Conservation (phyloP, 2,888 invertebrate species). For the Drosophila algonquin region DNA sequence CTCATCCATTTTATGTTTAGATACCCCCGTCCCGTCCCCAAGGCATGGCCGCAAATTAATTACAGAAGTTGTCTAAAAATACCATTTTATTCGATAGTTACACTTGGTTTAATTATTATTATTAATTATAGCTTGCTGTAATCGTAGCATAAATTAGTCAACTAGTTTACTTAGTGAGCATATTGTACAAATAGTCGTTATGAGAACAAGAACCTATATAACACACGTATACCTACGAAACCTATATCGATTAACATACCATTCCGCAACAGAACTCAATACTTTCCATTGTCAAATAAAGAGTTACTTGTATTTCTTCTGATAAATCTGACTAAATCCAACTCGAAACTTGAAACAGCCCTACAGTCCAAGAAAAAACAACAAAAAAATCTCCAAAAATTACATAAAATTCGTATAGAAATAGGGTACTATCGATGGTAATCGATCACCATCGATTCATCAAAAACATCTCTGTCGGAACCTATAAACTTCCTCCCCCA, state of each 20-base stretch:
- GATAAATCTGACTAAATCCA: slow-evolving; percentile 4
- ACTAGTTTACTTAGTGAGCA: slow-evolving; percentile 72
- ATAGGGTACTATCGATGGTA: background rate
- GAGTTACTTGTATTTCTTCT: slow-evolving; percentile 24
- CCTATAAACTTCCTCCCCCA: background rate
- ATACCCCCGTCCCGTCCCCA: slow-evolving; percentile 24
- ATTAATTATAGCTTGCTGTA: slow-evolving; percentile 31
- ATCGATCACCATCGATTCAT: background rate
- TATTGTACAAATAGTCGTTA: slow-evolving; percentile 71
- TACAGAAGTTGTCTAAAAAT: slow-evolving; percentile 51
- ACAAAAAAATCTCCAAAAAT: slow-evolving; percentile 63
- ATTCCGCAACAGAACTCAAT: slow-evolving; percentile 62
- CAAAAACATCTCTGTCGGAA: slow-evolving; percentile 8
- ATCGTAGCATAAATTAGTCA: slow-evolving; percentile 71
- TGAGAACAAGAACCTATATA: slow-evolving; percentile 64
- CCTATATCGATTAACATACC: slow-evolving; percentile 35
- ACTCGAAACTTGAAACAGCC: slow-evolving; percentile 1
- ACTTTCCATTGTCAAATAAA: slow-evolving; percentile 52
- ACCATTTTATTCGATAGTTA: slow-evolving; percentile 62
- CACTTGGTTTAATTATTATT: slow-evolving; percentile 35
- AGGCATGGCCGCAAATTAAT: slow-evolving; percentile 57
- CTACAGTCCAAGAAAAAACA: slow-evolving; percentile 12
- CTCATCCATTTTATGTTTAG: slow-evolving; percentile 7
- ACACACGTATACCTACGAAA: slow-evolving; percentile 23
- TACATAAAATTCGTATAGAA: slow-evolving; percentile 69